These are phyloP conservation scores for Lycodopsis pacificus DNA, from an alignment of 2,797 vertebrate genomes.

Conservation along the genomic window DNA sequence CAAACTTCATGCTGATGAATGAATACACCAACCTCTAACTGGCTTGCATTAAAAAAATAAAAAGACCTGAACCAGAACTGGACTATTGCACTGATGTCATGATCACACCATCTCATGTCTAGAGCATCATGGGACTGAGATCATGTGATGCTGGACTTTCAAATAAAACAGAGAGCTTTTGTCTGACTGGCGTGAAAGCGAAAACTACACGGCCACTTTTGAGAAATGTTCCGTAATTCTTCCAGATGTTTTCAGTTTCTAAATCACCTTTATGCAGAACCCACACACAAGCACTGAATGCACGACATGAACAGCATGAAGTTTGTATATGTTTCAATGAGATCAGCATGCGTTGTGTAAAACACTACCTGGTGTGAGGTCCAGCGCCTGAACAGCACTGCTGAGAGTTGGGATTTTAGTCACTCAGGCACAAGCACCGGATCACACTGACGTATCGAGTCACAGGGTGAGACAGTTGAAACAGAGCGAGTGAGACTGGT, in stretches of 20 bases:
- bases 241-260: neutral
- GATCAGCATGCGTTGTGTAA: neutral
- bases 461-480: conserved; percentile 11
- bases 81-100: neutral
- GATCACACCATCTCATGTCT: neutral
- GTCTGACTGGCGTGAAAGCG: neutral
- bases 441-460: conserved; percentile 11
- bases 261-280: conserved; percentile 1
- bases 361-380: neutral
- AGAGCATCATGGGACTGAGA: neutral
- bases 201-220: neutral
- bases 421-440: conserved; percentile 4
- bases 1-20: conserved; percentile 14
- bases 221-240: neutral
- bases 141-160: neutral
- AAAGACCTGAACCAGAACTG: neutral
- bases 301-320: neutral
- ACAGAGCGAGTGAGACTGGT: conserved; percentile 10
- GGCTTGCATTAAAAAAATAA: neutral
- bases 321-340: neutral
- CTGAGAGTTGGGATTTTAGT: conserved; percentile 45
- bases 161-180: conserved; percentile 2
- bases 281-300: neutral
- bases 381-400: conserved; percentile 21
- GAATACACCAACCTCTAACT: neutral